These are phyloP conservation scores for Trematomus bernacchii DNA, from an alignment of 2,797 vertebrate genomes.

Conservation along the genomic window DNA sequence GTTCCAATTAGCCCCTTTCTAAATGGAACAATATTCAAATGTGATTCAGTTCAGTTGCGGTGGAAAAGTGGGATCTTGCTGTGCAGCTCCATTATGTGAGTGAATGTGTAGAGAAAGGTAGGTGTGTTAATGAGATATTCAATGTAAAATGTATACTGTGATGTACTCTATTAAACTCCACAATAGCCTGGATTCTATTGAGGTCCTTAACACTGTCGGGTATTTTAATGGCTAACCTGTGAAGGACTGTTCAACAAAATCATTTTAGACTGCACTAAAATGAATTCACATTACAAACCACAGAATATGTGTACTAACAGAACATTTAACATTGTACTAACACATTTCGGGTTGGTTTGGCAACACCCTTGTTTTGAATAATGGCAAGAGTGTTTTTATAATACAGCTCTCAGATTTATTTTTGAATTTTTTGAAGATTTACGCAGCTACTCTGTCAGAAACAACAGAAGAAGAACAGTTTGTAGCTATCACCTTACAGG, in stretches of 20 bases:
- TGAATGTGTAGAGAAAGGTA: background rate
- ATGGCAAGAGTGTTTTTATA: background rate
- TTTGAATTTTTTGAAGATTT: too few species aligned
- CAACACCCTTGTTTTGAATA: background rate
- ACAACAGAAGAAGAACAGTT: background rate
- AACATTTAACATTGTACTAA: too few species aligned
- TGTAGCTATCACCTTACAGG: too few species aligned
- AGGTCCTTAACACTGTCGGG: background rate
- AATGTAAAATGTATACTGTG: slow-evolving; percentile 1
- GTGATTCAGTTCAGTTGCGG: background rate
- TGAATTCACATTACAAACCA: background rate
- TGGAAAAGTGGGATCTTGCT: slow-evolving; percentile 8
- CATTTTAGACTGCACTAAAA: background rate
- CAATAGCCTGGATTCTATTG: background rate
- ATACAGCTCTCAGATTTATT: background rate
- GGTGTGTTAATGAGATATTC: background rate
- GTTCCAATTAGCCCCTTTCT: slow-evolving; percentile 23
- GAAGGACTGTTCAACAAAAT: background rate
- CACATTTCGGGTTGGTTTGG: background rate
- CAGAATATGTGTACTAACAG: background rate
- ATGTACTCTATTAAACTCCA: background rate
- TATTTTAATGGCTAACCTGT: background rate
- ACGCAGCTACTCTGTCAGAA: background rate
- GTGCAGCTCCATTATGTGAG: slow-evolving; percentile 4
- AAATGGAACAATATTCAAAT: slow-evolving; percentile 25